These are phyloP conservation scores for Chloroceryle amazona DNA, from an alignment of 2,797 vertebrate genomes.

Conservation along the genomic window DNA sequence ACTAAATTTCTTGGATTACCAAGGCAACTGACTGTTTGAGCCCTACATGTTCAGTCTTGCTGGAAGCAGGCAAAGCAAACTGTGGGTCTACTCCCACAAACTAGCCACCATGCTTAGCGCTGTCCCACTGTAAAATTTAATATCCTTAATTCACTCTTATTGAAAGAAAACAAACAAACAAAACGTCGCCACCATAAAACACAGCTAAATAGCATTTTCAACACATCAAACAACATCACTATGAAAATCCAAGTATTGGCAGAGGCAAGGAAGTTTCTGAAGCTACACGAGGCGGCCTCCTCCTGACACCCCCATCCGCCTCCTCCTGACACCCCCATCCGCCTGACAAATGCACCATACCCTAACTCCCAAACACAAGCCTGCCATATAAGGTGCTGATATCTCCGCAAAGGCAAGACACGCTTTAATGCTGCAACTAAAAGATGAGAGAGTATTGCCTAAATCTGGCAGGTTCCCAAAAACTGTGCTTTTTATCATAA, in stretches of 20 bases:
- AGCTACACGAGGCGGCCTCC: accelerated
- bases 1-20: background rate
- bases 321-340: slow-evolving; percentile 45
- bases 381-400: slow-evolving; percentile 58
- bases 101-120: background rate
- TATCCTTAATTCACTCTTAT: background rate
- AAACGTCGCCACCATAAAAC: background rate
- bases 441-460: slow-evolving; percentile 23
- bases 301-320: slow-evolving; percentile 45
- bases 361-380: background rate
- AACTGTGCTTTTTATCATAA: background rate
- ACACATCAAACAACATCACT: background rate
- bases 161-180: background rate
- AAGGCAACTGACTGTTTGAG: background rate
- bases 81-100: background rate
- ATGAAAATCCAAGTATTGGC: background rate
- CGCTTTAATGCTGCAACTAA: slow-evolving; percentile 35
- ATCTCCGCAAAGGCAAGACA: slow-evolving; percentile 45
- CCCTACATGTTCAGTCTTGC: background rate
- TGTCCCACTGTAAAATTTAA: background rate
- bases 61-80: background rate
- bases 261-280: slow-evolving; percentile 6
- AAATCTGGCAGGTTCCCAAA: slow-evolving; percentile 47
- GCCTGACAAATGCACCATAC: background rate
- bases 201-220: background rate